Conservation (phyloP, 2,797 vertebrate genomes). For the Phoebastria nigripes region DNA sequence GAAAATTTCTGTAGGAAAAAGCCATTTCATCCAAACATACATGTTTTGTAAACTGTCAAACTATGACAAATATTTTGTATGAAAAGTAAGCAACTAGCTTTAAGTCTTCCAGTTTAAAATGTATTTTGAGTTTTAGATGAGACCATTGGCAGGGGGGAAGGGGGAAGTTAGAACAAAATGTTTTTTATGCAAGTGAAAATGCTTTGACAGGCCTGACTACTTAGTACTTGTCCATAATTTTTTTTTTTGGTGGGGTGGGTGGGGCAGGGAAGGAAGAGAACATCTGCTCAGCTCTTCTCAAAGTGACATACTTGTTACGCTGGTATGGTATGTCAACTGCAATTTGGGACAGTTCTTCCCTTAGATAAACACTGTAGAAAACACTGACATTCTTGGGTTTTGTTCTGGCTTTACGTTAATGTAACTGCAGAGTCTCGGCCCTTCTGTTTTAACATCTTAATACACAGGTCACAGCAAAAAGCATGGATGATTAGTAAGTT, state of each 20-base stretch:
- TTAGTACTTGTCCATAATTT: not conserved
- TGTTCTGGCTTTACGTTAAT: not conserved
- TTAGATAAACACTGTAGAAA: not conserved
- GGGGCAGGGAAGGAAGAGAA: not conserved
- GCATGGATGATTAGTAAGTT: not conserved
- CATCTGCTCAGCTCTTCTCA: not conserved
- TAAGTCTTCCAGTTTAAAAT: not conserved
- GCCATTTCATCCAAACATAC: not conserved
- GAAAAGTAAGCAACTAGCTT: not conserved
- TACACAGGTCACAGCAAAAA: not conserved
- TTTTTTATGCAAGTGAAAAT: not conserved
- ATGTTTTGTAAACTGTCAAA: not conserved
- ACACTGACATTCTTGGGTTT: not conserved
- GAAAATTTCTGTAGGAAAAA: not conserved
- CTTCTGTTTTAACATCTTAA: not conserved
- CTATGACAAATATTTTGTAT: not conserved
- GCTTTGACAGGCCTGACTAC: not conserved
- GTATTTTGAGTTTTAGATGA: not conserved
- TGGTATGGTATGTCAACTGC: not conserved
- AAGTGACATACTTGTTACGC: not conserved
- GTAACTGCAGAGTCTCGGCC: not conserved
- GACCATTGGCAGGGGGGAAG: not conserved
- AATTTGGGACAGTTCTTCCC: not conserved
- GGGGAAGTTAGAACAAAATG: not conserved
- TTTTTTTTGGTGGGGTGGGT: not conserved